phyloP scores from a whole-genome alignment of 64 coral and sea anemone genomes.

The Montipora foliosa region DNA sequence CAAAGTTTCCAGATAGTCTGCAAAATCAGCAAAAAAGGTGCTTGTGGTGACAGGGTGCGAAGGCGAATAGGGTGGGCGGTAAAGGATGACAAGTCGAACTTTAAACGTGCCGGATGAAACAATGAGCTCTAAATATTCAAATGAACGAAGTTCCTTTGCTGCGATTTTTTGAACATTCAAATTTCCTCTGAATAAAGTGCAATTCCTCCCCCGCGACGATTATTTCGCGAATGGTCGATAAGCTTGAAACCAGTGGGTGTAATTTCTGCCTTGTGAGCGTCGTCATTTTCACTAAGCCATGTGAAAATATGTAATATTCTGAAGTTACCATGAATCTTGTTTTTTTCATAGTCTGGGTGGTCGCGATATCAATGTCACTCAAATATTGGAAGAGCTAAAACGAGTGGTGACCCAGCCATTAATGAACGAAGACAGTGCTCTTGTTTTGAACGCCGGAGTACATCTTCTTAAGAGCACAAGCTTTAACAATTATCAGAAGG shows the following conservation, averaged over 20 bases:
- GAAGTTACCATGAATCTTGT: too few species aligned
- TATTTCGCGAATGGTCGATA: background rate
- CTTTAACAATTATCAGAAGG: conserved; percentile 77
- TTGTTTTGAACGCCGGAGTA: conserved; percentile 77
- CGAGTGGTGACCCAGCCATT: conserved; percentile 67
- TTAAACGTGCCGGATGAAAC: too few species aligned
- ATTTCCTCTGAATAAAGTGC: background rate
- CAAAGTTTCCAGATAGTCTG: too few species aligned
- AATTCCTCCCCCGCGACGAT: background rate
- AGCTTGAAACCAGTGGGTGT: background rate
- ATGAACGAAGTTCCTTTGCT: too few species aligned
- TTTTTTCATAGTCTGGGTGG: conserved; percentile 67
- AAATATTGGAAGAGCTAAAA: conserved; percentile 69
- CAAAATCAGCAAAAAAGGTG: too few species aligned
- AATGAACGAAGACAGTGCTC: conserved; percentile 79
- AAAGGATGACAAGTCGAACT: too few species aligned
- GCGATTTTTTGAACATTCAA: too few species aligned
- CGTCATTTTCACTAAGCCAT: background rate
- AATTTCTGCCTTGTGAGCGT: background rate
- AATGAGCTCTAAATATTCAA: too few species aligned
- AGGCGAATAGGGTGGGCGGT: too few species aligned
- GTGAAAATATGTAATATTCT: background rate
- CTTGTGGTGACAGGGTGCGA: too few species aligned
- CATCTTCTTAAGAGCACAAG: conserved; percentile 86
- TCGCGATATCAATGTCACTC: conserved; percentile 59